These are phyloP conservation scores for Melipona quadrifasciata DNA, from an alignment of 1,140 invertebrate genomes.

Conservation along the genomic window DNA sequence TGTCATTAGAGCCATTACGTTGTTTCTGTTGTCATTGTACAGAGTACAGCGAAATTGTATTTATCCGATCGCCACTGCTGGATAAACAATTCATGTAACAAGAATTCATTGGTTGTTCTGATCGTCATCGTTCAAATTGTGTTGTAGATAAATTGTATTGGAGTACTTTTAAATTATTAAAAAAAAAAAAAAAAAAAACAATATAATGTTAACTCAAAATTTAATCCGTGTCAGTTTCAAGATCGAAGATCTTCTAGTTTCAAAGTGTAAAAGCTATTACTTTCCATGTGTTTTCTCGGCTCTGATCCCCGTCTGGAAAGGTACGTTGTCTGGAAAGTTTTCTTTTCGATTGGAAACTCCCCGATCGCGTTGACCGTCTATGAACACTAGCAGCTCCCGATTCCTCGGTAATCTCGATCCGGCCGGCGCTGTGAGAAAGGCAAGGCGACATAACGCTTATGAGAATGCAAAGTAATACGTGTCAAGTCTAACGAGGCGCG, in stretches of 20 bases:
- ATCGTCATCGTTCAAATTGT: background rate
- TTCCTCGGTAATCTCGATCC: slow-evolving; percentile 29
- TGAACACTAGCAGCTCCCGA: background rate
- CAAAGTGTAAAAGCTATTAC: background rate
- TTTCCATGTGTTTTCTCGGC: background rate
- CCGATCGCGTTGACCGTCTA: background rate
- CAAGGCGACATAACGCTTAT: slow-evolving; percentile 52
- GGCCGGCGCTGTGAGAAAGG: slow-evolving; percentile 36
- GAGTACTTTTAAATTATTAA: too few relatives aligned
- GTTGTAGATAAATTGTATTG: background rate
- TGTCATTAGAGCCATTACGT: background rate
- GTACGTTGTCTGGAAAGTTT: background rate
- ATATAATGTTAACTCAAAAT: background rate
- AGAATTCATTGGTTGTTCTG: background rate
- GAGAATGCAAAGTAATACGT: slow-evolving; percentile 78
- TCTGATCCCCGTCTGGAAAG: background rate
- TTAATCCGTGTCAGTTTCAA: background rate
- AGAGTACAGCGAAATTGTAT: background rate
- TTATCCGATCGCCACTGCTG: background rate
- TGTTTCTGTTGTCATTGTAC: background rate
- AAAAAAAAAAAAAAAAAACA: too few relatives aligned
- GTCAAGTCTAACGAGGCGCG: slow-evolving; percentile 77
- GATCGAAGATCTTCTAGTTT: background rate
- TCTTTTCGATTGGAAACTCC: slow-evolving; percentile 19
- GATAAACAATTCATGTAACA: background rate